Evolutionary conservation across 2,113 vertebrate species (phyloP).

Genomic region (Podiceps cristatus): DNA sequence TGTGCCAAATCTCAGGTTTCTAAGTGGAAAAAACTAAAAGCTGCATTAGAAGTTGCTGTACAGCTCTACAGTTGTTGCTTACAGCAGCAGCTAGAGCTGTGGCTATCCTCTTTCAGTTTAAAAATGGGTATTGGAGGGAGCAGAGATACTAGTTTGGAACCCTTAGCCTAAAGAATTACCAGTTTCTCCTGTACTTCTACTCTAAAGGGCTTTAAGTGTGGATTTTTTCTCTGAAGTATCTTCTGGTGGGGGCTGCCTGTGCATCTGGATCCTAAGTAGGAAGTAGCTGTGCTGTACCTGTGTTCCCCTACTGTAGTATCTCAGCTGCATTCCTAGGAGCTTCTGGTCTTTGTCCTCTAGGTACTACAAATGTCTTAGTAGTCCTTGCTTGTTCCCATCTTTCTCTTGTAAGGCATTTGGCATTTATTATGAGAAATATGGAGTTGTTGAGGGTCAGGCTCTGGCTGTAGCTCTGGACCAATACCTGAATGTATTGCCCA

Average conservation of each 20-base stretch:
- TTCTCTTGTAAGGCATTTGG: not conserved
- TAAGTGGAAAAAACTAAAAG: not conserved
- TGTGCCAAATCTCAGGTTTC: conserved; percentile 38
- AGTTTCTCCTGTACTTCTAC: not conserved
- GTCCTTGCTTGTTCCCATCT: not conserved
- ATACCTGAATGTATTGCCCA: not conserved
- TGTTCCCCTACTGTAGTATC: not conserved
- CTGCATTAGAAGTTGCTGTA: not conserved
- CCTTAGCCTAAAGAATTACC: not conserved
- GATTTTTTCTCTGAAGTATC: not conserved
- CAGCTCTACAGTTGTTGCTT: not conserved
- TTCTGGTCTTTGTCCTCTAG: not conserved
- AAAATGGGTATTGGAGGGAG: not conserved
- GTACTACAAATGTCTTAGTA: not conserved
- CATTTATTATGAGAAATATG: not conserved
- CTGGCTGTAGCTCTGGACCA: not conserved
- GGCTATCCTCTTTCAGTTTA: not conserved
- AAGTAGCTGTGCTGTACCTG: not conserved
- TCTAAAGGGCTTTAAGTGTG: not conserved
- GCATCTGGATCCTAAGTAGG: not conserved
- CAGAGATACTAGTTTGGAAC: not conserved
- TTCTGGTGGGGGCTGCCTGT: not conserved
- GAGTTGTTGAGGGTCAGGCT: not conserved
- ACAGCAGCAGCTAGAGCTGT: not conserved
- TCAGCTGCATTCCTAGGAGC: not conserved